Evolutionary conservation across 30 jellyfish, hydroid and myxozoan genomes (phyloP).

Genomic region (Haliclystus octoradiatus): DNA sequence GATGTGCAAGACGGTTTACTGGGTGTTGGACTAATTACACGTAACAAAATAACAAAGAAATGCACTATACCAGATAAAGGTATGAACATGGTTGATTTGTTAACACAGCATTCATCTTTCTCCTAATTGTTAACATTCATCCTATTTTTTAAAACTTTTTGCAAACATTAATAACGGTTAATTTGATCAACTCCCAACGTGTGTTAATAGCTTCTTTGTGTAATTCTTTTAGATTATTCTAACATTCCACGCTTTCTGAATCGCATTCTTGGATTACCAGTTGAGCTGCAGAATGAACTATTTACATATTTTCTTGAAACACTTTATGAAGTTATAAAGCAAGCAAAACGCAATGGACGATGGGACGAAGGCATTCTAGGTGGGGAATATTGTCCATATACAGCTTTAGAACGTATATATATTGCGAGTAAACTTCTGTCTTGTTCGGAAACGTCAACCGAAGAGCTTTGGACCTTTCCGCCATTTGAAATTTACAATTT

Average conservation of each 20-base stretch:
- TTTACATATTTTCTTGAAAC: conserved; percentile 76
- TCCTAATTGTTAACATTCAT: no score
- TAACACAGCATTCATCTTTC: neutral
- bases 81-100: neutral
- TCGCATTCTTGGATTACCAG: conserved; percentile 83
- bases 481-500: no score
- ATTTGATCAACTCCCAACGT: no score
- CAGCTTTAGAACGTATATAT: neutral
- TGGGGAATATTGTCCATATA: neutral
- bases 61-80: conserved; percentile 76
- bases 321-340: conserved; percentile 54
- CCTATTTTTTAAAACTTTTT: no score
- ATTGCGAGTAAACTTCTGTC: neutral
- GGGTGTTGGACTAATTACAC: conserved; percentile 74
- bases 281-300: conserved; percentile 69
- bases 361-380: conserved; percentile 98
- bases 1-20: conserved; percentile 56
- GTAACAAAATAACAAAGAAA: conserved; percentile 31
- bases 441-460: neutral
- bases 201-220: no score
- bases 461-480: neutral
- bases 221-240: conserved; percentile 55
- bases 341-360: conserved; percentile 86
- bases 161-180: no score
- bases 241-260: conserved; percentile 78